A percentile compares a stretch with the other conserved stretches of the same genome.
These are phyloP conservation scores for Corythoichthys intestinalis DNA, from an alignment of 2,113 vertebrate genomes.

Conservation along the genomic window DNA sequence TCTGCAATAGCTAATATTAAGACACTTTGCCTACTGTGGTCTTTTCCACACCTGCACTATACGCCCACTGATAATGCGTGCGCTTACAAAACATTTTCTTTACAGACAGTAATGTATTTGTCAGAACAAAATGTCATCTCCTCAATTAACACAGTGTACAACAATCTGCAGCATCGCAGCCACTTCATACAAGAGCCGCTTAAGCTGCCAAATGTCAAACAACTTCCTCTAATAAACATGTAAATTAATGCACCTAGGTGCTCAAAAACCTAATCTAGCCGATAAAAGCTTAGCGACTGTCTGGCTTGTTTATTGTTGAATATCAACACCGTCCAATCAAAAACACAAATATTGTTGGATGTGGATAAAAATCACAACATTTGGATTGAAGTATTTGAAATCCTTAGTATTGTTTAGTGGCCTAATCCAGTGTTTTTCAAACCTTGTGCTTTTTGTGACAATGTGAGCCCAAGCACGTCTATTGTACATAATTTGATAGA, in stretches of 20 bases:
- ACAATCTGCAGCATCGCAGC: constrained; percentile 34
- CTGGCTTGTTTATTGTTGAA: constrained; percentile 20
- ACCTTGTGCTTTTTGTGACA: too few species aligned
- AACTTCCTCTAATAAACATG: constrained; percentile 41
- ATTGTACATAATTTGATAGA: too few species aligned
- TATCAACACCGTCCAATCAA: too few species aligned
- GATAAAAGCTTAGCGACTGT: constrained; percentile 36
- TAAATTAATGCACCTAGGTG: constrained; percentile 47
- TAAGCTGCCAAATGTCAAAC: constrained; percentile 53
- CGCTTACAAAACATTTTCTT: neutral
- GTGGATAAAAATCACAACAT: too few species aligned
- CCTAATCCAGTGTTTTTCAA: too few species aligned
- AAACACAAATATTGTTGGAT: too few species aligned
- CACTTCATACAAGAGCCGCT: constrained; percentile 57
- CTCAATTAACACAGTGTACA: constrained; percentile 9
- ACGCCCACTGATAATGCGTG: neutral
- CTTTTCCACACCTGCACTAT: neutral
- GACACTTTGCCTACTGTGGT: neutral
- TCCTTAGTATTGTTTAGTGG: too few species aligned
- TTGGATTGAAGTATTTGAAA: too few species aligned
- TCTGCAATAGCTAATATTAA: neutral
- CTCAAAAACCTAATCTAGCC: constrained; percentile 49
- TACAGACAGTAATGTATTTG: neutral
- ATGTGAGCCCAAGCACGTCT: too few species aligned
- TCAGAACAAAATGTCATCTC: constrained; percentile 19